These are phyloP conservation scores for Silurus lanzhouensis DNA, from an alignment of 2,797 vertebrate species.

Conservation along the genomic window DNA sequence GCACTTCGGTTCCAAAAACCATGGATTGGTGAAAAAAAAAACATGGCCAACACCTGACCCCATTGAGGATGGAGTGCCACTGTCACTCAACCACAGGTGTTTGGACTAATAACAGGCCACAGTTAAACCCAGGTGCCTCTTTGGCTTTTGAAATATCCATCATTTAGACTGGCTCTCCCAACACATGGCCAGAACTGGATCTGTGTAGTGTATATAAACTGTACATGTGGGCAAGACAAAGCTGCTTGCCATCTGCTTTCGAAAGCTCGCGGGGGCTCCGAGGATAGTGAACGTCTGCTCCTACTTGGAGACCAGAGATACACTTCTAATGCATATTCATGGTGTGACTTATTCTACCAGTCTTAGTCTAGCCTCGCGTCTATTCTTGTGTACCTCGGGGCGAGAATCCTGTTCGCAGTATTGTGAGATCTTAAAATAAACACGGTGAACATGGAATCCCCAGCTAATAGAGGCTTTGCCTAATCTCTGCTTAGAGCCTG, in stretches of 20 bases:
- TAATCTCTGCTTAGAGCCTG: conserved; percentile 79
- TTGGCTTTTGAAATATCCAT: conserved; percentile 45
- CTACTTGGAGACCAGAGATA: not conserved
- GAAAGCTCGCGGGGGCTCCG: conserved; percentile 9
- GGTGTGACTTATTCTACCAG: not conserved
- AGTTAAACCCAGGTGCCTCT: conserved; percentile 30
- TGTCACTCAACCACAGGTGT: not conserved
- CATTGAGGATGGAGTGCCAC: not conserved
- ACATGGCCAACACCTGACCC: not conserved
- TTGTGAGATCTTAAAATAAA: conserved; percentile 72
- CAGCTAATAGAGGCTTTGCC: conserved; percentile 80
- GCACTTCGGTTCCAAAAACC: not conserved
- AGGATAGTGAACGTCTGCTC: not conserved
- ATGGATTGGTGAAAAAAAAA: not conserved
- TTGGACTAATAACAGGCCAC: conserved; percentile 26
- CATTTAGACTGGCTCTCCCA: conserved; percentile 2
- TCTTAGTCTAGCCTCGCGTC: conserved; percentile 19
- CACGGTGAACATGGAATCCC: conserved; percentile 73
- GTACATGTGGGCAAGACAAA: conserved; percentile 25
- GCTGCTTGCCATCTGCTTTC: conserved; percentile 16
- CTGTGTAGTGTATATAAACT: conserved; percentile 28
- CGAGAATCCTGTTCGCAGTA: conserved; percentile 55
- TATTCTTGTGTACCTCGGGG: conserved; percentile 44
- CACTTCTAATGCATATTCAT: not conserved
- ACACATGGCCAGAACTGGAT: conserved; percentile 10